Base-by-base conservation (phyloP, 2,113 vertebrate species). In the Lamprotornis superbus region DNA sequence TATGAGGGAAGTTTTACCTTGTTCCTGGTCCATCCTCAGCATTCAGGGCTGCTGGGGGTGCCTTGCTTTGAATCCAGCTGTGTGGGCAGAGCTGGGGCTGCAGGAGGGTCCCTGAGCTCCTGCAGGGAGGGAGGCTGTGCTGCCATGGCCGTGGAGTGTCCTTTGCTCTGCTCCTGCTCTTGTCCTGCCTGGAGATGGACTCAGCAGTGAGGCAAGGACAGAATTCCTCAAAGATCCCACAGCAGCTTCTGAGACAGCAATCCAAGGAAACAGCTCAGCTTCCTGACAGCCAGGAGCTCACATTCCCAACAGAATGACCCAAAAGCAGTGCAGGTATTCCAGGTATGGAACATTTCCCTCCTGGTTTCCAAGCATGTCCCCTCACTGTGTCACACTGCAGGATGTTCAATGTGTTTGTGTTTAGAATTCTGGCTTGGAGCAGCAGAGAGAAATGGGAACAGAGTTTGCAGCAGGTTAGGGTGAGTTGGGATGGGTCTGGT, bases 1-100 rank as follows among this genome's bases (percentile, higher is more conserved):
- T 90, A 30, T 46, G 73, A 55, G 44, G 67, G 55, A 85, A 46
- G 8, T 80, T 84, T 85, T 82, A 16, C 46, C 67, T 91, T 57
- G 33, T 60, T 67, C 24, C 46, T 80, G 52, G 37, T 77, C 80
- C 49, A 2, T 95, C 61, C 35, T 30, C 37, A 53, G 89, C 0
- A 0, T 44, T 84, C 4, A 4, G 46, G 23, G 55, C 37, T 76
- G 65, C 70, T 40, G 60, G 8, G 0, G 1, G 23, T 60, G 80
- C 74, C 61, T 57, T 42, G 46, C 19, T 7, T 28, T 31, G 46
- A 39, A 28, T n/a, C 24, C 24, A 10, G 1, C 52, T 0, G 0
- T 5, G 35, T 46, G 33, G 77, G 44, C 64, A 67, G 35, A 46
- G 63, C 75, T 90, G 59, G 5, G 42, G 40, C 61, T 35, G 69